Conservation (phyloP, 2,888 invertebrate genomes). For the Orthosia incerta region DNA sequence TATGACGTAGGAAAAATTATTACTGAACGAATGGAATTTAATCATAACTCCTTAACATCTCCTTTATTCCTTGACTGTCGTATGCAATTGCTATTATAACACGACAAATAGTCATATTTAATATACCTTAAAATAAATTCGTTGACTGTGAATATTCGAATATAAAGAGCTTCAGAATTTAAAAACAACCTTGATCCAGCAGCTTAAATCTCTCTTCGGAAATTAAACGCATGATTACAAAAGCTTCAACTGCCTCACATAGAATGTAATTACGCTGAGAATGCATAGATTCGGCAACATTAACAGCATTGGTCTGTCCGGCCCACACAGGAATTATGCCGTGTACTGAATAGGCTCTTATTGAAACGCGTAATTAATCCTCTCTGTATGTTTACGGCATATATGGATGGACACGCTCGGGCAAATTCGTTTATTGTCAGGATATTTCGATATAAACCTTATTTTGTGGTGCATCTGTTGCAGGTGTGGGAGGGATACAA, state of each 20-base stretch:
- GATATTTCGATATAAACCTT: neutral
- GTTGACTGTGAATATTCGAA: neutral
- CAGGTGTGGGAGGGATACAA: neutral
- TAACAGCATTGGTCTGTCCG: conserved; percentile 12
- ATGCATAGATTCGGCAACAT: conserved; percentile 21
- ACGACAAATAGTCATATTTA: too few species aligned
- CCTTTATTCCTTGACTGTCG: too few species aligned
- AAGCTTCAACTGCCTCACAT: conserved; percentile 16
- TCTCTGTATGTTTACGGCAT: conserved; percentile 15
- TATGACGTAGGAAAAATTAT: neutral
- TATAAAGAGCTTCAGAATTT: neutral
- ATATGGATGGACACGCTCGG: neutral
- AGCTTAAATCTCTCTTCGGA: conserved; percentile 8
- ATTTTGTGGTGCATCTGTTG: neutral
- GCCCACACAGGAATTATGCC: conserved; percentile 16
- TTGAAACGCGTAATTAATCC: conserved; percentile 50
- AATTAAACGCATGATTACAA: conserved; percentile 33
- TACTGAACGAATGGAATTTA: too few species aligned
- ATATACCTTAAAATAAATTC: neutral
- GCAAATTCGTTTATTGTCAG: conserved; percentile 5
- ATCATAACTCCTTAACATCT: too few species aligned
- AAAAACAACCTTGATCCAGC: neutral
- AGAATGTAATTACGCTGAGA: conserved; percentile 18
- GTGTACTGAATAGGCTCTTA: conserved; percentile 26
- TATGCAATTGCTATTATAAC: too few species aligned